Percentiles rank a stretch among this genome's conserved stretches.
Conservation (phyloP, 2,113 vertebrate genomes). For the Salminus brasiliensis region DNA sequence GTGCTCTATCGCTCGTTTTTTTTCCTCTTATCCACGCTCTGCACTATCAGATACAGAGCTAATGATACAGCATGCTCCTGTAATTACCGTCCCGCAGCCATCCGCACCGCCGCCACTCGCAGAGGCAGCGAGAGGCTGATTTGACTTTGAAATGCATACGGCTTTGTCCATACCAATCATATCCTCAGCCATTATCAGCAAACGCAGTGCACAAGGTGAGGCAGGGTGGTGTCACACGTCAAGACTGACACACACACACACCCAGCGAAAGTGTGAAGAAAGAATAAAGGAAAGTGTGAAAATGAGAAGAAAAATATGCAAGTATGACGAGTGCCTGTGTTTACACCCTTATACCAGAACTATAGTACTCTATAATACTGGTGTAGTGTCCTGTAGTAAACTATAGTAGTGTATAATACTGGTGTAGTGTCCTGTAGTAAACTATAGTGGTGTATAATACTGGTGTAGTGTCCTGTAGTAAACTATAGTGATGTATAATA, state of each 20-base stretch:
- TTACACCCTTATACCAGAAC: background rate
- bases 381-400: too few relatives aligned
- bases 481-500: too few relatives aligned
- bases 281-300: background rate
- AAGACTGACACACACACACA: background rate
- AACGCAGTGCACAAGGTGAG: background rate
- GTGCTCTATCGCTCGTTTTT: slow-evolving; percentile 1
- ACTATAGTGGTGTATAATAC: too few relatives aligned
- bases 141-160: background rate
- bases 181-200: background rate
- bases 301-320: background rate
- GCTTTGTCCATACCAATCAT: background rate
- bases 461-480: too few relatives aligned
- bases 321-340: too few relatives aligned
- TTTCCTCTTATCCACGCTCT: background rate
- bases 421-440: too few relatives aligned
- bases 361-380: too few relatives aligned
- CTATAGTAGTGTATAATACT: too few relatives aligned
- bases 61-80: slow-evolving; percentile 20
- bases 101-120: background rate
- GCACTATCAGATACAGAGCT: background rate
- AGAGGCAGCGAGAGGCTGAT: background rate
- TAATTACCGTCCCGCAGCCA: slow-evolving; percentile 26
- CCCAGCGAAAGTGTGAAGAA: background rate
- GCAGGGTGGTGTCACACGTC: background rate